Conservation (phyloP, 1,140 invertebrate genomes). For the Samia ricini region DNA sequence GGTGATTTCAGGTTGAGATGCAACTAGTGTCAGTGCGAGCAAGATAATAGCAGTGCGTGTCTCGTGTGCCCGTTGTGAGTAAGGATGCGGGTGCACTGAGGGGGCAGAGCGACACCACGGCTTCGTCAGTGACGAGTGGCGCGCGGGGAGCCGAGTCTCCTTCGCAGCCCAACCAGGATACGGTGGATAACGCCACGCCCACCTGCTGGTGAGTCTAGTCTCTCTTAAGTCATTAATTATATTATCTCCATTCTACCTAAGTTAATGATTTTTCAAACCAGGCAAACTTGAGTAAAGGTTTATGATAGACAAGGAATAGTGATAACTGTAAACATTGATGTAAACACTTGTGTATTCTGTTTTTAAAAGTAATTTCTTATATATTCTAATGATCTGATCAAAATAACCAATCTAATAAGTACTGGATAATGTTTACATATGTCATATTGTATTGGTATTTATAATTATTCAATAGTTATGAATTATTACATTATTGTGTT, state of each 20-base stretch:
- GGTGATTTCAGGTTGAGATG: slow-evolving; percentile 70
- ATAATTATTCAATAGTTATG: too few relatives aligned
- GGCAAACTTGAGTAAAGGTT: too few relatives aligned
- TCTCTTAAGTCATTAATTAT: neutral
- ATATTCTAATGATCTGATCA: too few relatives aligned
- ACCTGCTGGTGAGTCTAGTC: slow-evolving; percentile 63
- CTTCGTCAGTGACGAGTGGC: slow-evolving; percentile 69
- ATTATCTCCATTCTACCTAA: neutral
- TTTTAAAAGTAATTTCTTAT: too few relatives aligned
- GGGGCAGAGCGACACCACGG: slow-evolving; percentile 63
- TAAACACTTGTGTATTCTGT: too few relatives aligned
- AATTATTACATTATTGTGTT: too few relatives aligned
- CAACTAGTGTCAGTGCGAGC: slow-evolving; percentile 60
- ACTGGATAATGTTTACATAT: too few relatives aligned
- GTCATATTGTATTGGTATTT: too few relatives aligned
- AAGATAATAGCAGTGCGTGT: slow-evolving; percentile 66
- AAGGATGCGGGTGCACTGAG: slow-evolving; percentile 67
- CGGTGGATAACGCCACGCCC: slow-evolving; percentile 72
- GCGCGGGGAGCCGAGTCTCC: slow-evolving; percentile 75
- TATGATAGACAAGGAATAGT: too few relatives aligned
- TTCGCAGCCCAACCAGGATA: slow-evolving; percentile 74
- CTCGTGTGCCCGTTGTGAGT: slow-evolving; percentile 32
- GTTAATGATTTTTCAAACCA: too few relatives aligned
- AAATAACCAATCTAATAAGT: too few relatives aligned
- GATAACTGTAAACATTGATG: too few relatives aligned